Evolutionary conservation across 2,113 vertebrate genomes (phyloP), one percentile per base, ranked within the genome.

Genomic region (Phainopepla nitens): DNA sequence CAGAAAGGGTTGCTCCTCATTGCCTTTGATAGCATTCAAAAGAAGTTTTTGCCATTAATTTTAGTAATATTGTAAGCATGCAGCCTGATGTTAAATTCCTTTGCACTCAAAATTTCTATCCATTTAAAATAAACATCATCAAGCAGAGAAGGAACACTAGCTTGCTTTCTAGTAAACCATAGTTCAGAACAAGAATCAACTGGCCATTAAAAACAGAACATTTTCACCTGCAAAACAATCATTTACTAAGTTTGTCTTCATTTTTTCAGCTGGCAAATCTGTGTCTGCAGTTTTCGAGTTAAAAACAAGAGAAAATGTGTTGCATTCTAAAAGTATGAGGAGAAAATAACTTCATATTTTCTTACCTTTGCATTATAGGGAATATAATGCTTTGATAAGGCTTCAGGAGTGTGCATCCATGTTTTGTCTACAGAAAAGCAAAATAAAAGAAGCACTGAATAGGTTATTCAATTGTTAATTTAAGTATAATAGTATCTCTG

Each of bases 351-450:
- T 58, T 76, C 4, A 1, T 70, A 56, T 50, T 65, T 94, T 97
- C 98, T 94, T 99, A 99, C 99, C 99, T 99, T 99, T 95, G 97
- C 99, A 96, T 99, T 99, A 98, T 99, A 99, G 65, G 99, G 97
- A 93, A 99, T 99, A 97, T 99, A 99, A 97, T 99, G 99, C 97
- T 99, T 99, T 97, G 99, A 99, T 98, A 99, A 98, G 70, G 99
- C 98, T 78, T 99, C 99, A 27, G 99, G 99, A 20, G 99, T 99
- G 94, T 99, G 99, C 99, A 99, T 99, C 99, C 99, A 99, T 80
- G 99, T 99, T 98, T 99, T 99, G 97, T 99, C 99, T 99, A 98
- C 68, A 99, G 99, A 51, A 92, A 98, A 89, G 97, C 60, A 97
- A 95, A 98, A 97, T 64, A 98, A 68, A 95, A 75, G 93, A 82